Conservation (phyloP, 2,888 invertebrate genomes). For the Agrotis puta region DNA sequence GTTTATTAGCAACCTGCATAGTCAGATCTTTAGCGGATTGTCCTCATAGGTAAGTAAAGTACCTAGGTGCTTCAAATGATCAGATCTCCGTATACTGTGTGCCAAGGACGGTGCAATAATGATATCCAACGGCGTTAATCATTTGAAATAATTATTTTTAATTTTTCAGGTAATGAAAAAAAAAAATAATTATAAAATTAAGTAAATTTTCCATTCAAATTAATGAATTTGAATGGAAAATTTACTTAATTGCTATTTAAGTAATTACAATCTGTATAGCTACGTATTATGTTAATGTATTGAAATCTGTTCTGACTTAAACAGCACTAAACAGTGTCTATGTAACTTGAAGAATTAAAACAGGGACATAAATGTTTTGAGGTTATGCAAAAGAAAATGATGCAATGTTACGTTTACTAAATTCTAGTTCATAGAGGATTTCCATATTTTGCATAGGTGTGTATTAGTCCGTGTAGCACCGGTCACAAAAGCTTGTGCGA, state of each 20-base stretch:
- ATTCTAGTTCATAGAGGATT: slow-evolving; percentile 40
- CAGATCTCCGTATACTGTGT: slow-evolving; percentile 27
- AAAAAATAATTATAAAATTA: no score
- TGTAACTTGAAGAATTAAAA: background rate
- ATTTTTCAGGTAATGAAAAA: slow-evolving; percentile 34
- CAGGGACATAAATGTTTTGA: background rate
- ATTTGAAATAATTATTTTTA: slow-evolving; percentile 17
- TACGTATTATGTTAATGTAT: background rate
- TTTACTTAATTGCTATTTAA: slow-evolving; percentile 1
- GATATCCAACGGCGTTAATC: slow-evolving; percentile 17
- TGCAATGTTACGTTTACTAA: slow-evolving; percentile 22
- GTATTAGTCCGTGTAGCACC: slow-evolving; percentile 22
- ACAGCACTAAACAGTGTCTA: background rate
- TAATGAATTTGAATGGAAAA: slow-evolving; percentile 24
- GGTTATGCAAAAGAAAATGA: slow-evolving; percentile 31
- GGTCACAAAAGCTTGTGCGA: slow-evolving; percentile 21
- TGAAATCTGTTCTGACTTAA: background rate
- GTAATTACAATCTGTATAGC: slow-evolving; percentile 23
- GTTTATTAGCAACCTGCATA: background rate
- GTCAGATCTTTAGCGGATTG: background rate
- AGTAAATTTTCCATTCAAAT: no score
- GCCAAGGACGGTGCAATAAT: slow-evolving; percentile 31
- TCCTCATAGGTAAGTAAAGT: slow-evolving; percentile 28
- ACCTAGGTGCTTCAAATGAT: slow-evolving; percentile 21
- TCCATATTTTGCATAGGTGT: slow-evolving; percentile 33